Conservation (phyloP, 2,113 vertebrate genomes). For the Oreotrochilus melanogaster region DNA sequence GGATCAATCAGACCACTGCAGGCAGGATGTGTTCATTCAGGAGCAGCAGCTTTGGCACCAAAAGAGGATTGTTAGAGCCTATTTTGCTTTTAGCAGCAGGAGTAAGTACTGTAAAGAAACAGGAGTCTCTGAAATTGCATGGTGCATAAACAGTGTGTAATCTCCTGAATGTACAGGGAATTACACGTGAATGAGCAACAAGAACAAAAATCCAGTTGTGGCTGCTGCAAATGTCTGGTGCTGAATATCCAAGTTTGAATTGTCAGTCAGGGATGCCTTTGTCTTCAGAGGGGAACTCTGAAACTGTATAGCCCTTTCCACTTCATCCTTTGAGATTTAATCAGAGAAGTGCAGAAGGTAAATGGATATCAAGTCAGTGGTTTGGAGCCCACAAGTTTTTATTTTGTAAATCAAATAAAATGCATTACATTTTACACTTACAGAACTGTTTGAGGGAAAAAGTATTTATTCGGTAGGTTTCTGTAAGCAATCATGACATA, state of each 20-base stretch:
- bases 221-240: background rate
- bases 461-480: constrained; percentile 29
- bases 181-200: constrained; percentile 51
- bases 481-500: constrained; percentile 26
- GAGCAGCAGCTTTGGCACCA: constrained; percentile 72
- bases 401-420: constrained; percentile 25
- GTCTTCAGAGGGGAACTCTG: background rate
- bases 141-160: constrained; percentile 80
- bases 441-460: background rate
- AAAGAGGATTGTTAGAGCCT: constrained; percentile 79
- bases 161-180: constrained; percentile 74
- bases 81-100: constrained; percentile 81
- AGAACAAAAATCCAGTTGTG: constrained; percentile 50
- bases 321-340: background rate
- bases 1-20: constrained; percentile 76
- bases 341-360: background rate
- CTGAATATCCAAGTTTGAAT: background rate
- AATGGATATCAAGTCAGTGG: background rate
- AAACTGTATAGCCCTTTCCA: background rate
- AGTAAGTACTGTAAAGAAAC: constrained; percentile 78
- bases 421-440: constrained; percentile 9
- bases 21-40: constrained; percentile 78
- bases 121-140: constrained; percentile 62
- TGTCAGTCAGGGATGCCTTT: background rate
- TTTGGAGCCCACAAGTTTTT: constrained; percentile 6